Evolutionary conservation across 2,888 invertebrate genomes (phyloP).

Genomic region (Rosalia funebris): DNA sequence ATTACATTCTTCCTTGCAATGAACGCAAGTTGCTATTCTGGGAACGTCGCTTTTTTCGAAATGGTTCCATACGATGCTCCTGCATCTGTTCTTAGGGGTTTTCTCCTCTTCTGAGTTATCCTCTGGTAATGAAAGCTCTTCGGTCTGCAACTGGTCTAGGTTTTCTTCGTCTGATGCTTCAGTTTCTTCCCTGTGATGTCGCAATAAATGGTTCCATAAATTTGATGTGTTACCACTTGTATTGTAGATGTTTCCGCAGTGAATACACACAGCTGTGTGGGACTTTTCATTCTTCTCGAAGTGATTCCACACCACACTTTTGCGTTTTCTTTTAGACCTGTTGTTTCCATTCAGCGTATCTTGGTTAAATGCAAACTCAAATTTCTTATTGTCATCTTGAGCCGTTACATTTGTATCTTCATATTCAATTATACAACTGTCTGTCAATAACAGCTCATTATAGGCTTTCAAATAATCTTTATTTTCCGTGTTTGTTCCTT

Average conservation of each 20-base stretch:
- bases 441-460: too few relatives aligned
- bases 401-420: too few relatives aligned
- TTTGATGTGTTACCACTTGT: background rate
- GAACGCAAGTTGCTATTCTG: background rate
- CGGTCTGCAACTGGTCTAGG: background rate
- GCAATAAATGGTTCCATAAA: background rate
- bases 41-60: background rate
- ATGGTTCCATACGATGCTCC: background rate
- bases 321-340: background rate
- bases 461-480: too few relatives aligned
- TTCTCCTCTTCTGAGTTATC: too few relatives aligned
- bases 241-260: background rate
- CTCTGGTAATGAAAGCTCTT: background rate
- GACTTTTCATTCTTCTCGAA: background rate
- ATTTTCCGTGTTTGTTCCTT: too few relatives aligned
- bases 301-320: background rate
- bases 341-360: too few relatives aligned
- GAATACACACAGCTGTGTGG: background rate
- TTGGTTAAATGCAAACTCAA: too few relatives aligned
- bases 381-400: too few relatives aligned
- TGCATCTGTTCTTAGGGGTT: too few relatives aligned
- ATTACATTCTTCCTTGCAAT: background rate
- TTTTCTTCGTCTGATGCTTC: background rate
- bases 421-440: too few relatives aligned
- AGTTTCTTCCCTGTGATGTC: background rate